phyloP scores from a whole-genome alignment of 2,797 vertebrate genomes.

The Psittacula echo region DNA sequence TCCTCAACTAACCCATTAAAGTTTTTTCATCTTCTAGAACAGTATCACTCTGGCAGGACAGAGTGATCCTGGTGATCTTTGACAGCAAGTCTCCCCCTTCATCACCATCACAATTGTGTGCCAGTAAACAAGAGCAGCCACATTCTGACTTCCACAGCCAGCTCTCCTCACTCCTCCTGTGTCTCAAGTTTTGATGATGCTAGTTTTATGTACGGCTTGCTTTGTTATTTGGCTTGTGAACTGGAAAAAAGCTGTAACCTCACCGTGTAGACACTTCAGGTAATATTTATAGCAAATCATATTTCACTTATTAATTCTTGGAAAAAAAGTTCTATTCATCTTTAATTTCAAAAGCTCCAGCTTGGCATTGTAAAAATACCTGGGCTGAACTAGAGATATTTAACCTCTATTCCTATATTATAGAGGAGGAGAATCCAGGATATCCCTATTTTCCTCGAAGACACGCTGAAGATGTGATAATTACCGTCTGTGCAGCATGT shows the following conservation, averaged over 20 bases:
- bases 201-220: background rate
- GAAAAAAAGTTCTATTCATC: background rate
- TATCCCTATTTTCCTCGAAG: rapidly evolving
- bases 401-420: background rate
- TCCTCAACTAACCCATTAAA: background rate
- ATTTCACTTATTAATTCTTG: background rate
- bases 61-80: background rate
- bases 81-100: background rate
- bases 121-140: background rate
- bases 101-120: background rate
- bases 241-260: background rate
- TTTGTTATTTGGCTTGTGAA: background rate
- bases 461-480: background rate
- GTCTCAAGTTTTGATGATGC: background rate
- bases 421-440: background rate
- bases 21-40: background rate
- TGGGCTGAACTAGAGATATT: background rate
- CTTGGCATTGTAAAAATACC: background rate
- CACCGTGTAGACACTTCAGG: background rate
- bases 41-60: background rate
- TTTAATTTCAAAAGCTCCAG: background rate
- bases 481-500: background rate
- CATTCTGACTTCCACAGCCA: background rate
- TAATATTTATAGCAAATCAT: background rate
- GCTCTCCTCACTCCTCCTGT: background rate